Evolutionary conservation across 23 tunicate species (phyloP), one percentile per base, ranked within the genome.

Genomic region (Botrylloides violaceus): DNA sequence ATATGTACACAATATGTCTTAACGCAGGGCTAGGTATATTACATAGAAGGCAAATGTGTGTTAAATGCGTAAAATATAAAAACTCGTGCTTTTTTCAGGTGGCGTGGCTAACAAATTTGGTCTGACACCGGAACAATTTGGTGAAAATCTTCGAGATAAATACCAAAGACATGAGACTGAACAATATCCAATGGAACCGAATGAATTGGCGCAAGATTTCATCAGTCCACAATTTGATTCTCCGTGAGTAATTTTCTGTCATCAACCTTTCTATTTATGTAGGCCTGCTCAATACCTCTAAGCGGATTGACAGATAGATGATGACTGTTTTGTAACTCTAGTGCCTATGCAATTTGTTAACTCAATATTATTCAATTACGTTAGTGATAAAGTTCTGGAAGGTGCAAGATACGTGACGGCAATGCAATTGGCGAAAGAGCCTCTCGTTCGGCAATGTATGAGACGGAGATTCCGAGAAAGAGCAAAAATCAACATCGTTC

Each of bases 101-200:
- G 93, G 88, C 7, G 82, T 94, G 23, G 99, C 99, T 31, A 86
- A 86, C 50, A 94, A 94, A 49, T 94, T 94, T 61, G 99, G 99
- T 35, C 70, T 94, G 79, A 94, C 99, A 1, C 83, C 99, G 26
- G 85, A 86, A 38, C 95, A 94, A 31, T 94, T 94, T 38, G 99
- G 89, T 21, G 96, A 95, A 39, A 91, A 87, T 56, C 76, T 87
- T 22, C 78, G 94, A 32, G 91, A 87, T 61, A 79, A 82, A 35
- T 95, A 87, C 64, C 99, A 95, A 63, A 74, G 89, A 3, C 96
- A 95, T 56, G 99, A 95, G 64, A 83, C 94, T 1, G 85, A 80
- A 36, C 96, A 87, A 58, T 84, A 82, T 58, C 86, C 85, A 0
- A 89, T 83, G 1, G 90, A 84, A 66, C 99, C 99, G 48, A 32